phyloP scores from a whole-genome alignment of 2,113 vertebrate genomes.

The Poecile atricapillus region DNA sequence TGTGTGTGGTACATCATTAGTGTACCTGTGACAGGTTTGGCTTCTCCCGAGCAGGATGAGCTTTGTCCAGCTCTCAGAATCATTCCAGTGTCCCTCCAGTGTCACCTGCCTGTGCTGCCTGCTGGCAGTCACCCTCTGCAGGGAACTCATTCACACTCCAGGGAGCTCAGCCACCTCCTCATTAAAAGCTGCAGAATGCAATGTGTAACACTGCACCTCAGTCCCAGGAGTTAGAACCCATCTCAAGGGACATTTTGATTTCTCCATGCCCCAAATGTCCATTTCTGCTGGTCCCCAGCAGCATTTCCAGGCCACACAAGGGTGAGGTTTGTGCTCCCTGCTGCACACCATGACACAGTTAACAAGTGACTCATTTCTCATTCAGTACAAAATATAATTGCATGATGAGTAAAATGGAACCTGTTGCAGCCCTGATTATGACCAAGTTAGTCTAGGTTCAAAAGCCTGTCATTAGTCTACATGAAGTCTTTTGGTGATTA shows the following conservation, averaged over 20 bases:
- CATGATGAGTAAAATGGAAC: neutral
- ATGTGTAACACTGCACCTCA: neutral
- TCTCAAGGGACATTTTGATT: neutral
- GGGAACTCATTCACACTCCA: neutral
- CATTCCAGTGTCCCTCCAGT: neutral
- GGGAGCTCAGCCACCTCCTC: neutral
- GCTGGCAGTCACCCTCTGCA: neutral
- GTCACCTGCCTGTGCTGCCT: neutral
- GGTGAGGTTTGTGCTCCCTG: neutral
- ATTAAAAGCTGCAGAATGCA: neutral
- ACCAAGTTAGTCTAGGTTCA: neutral
- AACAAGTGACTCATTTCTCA: neutral
- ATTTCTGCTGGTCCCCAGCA: neutral
- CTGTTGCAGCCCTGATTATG: neutral
- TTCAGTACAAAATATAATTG: neutral
- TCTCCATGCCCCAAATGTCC: neutral
- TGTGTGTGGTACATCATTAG: neutral
- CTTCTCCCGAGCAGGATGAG: neutral
- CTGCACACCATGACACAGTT: accelerated
- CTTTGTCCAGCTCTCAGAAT: neutral
- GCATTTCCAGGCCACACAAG: neutral
- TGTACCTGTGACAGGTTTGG: neutral
- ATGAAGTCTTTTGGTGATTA: neutral
- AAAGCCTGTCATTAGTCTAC: neutral
- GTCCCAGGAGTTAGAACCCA: neutral